Base-by-base conservation (phyloP, 2,888 invertebrate genomes). In the Harpalus rubripes region DNA sequence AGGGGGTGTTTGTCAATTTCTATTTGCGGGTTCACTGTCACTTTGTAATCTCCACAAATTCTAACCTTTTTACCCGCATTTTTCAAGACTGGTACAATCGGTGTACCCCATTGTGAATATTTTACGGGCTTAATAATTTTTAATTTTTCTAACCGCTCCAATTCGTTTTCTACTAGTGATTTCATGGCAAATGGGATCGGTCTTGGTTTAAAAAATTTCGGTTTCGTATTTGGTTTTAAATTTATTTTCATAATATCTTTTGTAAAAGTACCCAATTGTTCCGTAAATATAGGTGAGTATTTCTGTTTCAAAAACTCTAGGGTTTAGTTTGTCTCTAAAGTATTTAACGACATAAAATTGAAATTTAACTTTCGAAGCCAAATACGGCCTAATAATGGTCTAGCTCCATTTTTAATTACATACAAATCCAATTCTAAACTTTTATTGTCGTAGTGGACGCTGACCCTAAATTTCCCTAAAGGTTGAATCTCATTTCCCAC, bases 131-230 rank as follows among this genome's bases (percentile, higher is more conserved):
- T n/a, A 41, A 72, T 41, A 72, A 72, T 41, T 22, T 22, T 22
- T 22, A 22, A 22, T 22, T 26, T 41, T n/a, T 72, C 15, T n/a
- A 78, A 85, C 0, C 87, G 56, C 15, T 86, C 85, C 32, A 88
- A 10, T 85, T 88, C 88, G 61, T 81, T 85, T 65, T 89, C 87
- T n/a, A 88, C 88, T 58, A 86, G 87, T 12, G 65, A 68, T 84
- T 85, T 87, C n/a, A 88, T 61, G 10, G 87, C 87, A 74, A 88
- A 88, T 3, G 87, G 87, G 22, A 88, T 85, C 1, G 87, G 61
- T 3, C 88, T 86, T 8, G 87, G 86, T 83, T 87, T 88, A 76
- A 87, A 87, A 78, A 52, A 78, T 32, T 52, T 58, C 7, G 58
- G 78, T 18, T n/a, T 41, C 10, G 32, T 15, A 41, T 65, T n/a